Percentiles rank a stretch among this genome's conserved stretches.
Conservation (phyloP, 2,113 vertebrate genomes). For the Poeciliopsis turrubarensis region DNA sequence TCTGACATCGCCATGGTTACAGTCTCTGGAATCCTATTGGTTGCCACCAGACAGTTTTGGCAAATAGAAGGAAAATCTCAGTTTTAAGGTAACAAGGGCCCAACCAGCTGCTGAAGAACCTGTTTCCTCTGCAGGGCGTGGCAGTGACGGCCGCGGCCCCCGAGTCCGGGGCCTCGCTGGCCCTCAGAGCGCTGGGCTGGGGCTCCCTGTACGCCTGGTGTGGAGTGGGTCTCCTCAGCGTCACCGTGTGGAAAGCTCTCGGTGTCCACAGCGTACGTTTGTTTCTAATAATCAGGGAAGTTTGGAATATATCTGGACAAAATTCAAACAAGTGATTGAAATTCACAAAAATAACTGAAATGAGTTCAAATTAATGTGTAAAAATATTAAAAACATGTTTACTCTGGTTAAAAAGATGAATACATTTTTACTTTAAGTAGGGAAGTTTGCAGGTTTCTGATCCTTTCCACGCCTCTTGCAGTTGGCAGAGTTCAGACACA, state of each 20-base stretch:
- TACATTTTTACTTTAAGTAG: no score
- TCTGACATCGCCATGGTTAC: neutral
- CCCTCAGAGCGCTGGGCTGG: constrained; percentile 90
- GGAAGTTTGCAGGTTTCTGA: no score
- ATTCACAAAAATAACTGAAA: no score
- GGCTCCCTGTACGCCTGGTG: constrained; percentile 91
- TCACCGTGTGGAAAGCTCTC: constrained; percentile 87
- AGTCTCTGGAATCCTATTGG: neutral
- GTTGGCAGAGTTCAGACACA: constrained; percentile 88
- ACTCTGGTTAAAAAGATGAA: no score
- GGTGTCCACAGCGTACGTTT: constrained; percentile 88
- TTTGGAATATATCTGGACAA: neutral
- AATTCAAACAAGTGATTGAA: no score
- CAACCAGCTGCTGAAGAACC: neutral
- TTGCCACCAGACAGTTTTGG: neutral
- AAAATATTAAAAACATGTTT: no score
- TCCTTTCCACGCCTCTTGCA: constrained; percentile 46
- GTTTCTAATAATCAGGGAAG: neutral
- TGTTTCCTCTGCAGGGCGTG: constrained; percentile 80
- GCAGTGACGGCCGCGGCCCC: constrained; percentile 80
- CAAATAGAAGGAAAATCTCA: neutral
- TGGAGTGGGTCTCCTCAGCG: constrained; percentile 87
- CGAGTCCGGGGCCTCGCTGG: constrained; percentile 88
- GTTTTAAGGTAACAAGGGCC: neutral
- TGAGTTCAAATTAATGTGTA: no score